Evolutionary conservation across 1,140 invertebrate genomes (phyloP).

Genomic region (Panagrolaimus sp.): DNA sequence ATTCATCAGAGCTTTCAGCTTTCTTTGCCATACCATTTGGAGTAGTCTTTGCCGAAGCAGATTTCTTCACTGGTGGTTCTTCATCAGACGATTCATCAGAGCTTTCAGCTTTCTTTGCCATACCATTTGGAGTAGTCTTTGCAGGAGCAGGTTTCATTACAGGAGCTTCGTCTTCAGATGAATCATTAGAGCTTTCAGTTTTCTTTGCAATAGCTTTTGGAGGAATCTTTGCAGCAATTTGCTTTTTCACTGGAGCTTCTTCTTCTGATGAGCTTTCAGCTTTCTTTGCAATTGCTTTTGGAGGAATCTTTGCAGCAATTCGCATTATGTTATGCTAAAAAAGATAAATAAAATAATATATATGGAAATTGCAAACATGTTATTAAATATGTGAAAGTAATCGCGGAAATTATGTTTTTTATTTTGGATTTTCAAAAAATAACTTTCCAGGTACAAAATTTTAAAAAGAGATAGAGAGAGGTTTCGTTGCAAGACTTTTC

Average conservation of each 20-base stretch:
- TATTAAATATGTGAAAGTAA: too few species aligned
- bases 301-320: conserved; percentile 13
- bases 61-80: neutral
- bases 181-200: neutral
- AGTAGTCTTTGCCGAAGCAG: neutral
- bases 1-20: neutral
- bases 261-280: neutral
- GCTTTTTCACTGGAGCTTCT: conserved; percentile 12
- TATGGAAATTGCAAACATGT: too few species aligned
- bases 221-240: neutral
- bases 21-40: too few species aligned
- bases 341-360: too few species aligned
- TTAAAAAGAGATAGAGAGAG: too few species aligned
- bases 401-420: too few species aligned
- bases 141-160: conserved; percentile 5
- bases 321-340: too few species aligned
- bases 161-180: conserved; percentile 10
- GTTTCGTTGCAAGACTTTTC: too few species aligned
- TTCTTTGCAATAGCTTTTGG: neutral
- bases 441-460: too few species aligned
- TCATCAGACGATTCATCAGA: neutral
- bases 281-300: neutral
- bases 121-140: neutral
- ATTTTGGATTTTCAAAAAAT: too few species aligned
- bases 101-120: neutral